Evolutionary conservation across 2,888 invertebrate species (phyloP), one percentile per base, ranked within the genome.

Genomic region (Latrodectus hesperus): DNA sequence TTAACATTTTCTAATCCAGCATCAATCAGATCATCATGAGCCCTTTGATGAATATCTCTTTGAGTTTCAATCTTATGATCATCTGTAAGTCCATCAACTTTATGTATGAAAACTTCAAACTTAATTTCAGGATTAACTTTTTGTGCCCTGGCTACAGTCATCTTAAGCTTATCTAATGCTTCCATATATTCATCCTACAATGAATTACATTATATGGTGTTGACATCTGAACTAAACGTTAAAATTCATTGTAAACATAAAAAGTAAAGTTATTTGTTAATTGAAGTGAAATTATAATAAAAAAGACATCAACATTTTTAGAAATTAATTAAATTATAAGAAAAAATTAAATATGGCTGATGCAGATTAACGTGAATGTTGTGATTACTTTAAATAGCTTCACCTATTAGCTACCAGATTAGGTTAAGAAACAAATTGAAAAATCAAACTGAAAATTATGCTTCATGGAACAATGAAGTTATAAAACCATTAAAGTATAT

Each of bases 31-130:
- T 99, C 98, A 92, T 99, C 99, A 84, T 96, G 98, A 2, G 99
- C 98, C 91, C 98, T 94, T 91, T 99, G 98, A 93, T 99, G 98
- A 91, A 99, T 99, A 92, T 99, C 99, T 90, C 99, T 94, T 92
- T 99, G 99, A 26, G 98, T 98, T 93, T 99, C 99, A 95, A 99
- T 99, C 94, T 99, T 99, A 91, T 97, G 97, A 93, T 99, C 99
- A 93, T 99, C 99, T 84, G 98, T 97, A 38, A 99, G 94, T 14
- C 99, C 99, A 93, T 99, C 99, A 49, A 99, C 99, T 94, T 99
- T 99, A 93, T 99, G 99, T 91, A 99, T 99, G 92, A 99, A 99
- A 12, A 94, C 98, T 94, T 99, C 99, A 94, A 99, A 99, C 92
- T 97, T 98, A 89, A 99, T 99, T 90, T 96, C 95, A 87, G 96